A percentile compares a stretch with the other conserved stretches of the same genome.
Conservation (phyloP, 2,888 invertebrate species). For the Lithophane leautieri region DNA sequence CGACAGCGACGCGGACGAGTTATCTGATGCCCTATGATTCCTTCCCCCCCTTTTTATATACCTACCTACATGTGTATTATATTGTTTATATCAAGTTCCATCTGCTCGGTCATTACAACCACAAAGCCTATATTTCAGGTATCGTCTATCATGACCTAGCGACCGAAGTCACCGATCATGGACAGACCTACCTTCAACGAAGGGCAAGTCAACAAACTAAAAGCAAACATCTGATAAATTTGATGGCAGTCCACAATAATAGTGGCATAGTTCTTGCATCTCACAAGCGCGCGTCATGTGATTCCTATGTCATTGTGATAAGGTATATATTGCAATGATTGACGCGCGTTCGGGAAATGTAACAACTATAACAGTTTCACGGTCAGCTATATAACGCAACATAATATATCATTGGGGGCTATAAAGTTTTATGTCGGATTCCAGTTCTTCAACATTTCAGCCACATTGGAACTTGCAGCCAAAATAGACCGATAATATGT, state of each 20-base stretch:
- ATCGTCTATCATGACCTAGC: slow-evolving; percentile 2
- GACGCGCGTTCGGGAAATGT: slow-evolving; percentile 1
- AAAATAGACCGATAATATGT: slow-evolving; percentile 54
- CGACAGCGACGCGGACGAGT: not conserved
- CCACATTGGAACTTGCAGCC: slow-evolving; percentile 48
- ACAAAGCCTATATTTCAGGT: slow-evolving; percentile 19
- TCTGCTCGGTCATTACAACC: not conserved
- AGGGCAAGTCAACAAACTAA: slow-evolving; percentile 37
- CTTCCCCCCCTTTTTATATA: not conserved
- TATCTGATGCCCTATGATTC: too few species aligned
- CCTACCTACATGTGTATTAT: not conserved
- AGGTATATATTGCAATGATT: slow-evolving; percentile 12
- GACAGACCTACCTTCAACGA: not conserved
- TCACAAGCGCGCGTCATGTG: not conserved
- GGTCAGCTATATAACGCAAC: slow-evolving; percentile 48
- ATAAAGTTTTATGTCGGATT: slow-evolving; percentile 63
- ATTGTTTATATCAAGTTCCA: not conserved
- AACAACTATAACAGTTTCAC: slow-evolving; percentile 42
- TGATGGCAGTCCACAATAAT: slow-evolving; percentile 22
- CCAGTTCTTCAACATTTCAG: slow-evolving; percentile 60
- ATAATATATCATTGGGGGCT: slow-evolving; percentile 52
- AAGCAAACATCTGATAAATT: slow-evolving; percentile 33
- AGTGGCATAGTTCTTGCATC: slow-evolving; percentile 10
- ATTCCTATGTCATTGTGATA: slow-evolving; percentile 10
- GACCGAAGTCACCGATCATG: not conserved